A percentile compares a stretch with the other conserved stretches of the same genome.
phyloP scores from a whole-genome alignment of 2,797 vertebrate species.

The Enteromius paludinosus region DNA sequence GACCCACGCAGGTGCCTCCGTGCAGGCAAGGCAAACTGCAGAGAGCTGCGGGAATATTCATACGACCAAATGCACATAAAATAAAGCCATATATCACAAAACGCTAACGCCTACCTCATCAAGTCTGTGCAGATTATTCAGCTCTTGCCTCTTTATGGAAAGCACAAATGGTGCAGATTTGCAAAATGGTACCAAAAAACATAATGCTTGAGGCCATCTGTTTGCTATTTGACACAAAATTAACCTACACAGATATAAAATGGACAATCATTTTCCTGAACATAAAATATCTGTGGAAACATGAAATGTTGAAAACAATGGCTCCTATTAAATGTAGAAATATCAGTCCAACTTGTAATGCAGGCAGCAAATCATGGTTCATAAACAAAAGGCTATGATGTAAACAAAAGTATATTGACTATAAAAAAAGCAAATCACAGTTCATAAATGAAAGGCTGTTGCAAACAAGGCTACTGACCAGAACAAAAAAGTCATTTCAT shows the following conservation, averaged over 20 bases:
- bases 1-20: constrained; percentile 79
- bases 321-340: not conserved
- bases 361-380: not conserved
- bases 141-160: not conserved
- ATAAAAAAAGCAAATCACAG: not conserved
- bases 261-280: not conserved
- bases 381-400: not conserved
- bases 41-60: constrained; percentile 60
- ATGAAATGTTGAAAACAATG: not conserved
- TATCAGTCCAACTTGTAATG: too few species aligned
- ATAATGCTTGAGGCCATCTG: constrained; percentile 3
- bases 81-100: constrained; percentile 19
- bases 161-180: not conserved
- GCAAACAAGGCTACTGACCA: not conserved
- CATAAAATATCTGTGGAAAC: not conserved
- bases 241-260: not conserved
- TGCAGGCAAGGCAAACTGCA: constrained; percentile 79
- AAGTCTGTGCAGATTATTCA: constrained; percentile 7
- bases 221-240: not conserved
- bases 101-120: not conserved
- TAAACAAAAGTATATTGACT: not conserved
- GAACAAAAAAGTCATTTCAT: not conserved
- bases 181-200: not conserved
- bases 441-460: not conserved
- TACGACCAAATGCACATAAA: constrained; percentile 36